phyloP scores from a whole-genome alignment of 2,113 vertebrate species.

The Lophochroa leadbeateri region DNA sequence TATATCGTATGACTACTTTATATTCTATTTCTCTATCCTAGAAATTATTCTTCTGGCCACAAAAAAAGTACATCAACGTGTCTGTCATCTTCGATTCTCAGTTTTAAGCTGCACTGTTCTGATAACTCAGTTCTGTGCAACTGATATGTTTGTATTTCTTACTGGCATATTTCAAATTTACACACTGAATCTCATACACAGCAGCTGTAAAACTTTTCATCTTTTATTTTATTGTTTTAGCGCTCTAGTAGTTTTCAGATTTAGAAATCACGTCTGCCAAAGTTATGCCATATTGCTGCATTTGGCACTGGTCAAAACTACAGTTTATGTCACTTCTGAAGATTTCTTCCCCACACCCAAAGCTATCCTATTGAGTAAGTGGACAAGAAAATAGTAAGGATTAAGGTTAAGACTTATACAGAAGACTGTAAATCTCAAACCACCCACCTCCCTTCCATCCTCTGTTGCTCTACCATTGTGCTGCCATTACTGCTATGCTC shows the following conservation, averaged over 20 bases:
- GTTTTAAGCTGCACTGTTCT: neutral
- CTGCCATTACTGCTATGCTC: neutral
- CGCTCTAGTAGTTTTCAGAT: neutral
- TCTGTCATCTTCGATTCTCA: neutral
- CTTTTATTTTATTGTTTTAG: neutral
- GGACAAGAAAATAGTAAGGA: neutral
- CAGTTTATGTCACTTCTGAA: neutral
- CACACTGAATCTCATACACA: neutral
- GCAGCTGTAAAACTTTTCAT: neutral
- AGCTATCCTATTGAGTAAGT: neutral
- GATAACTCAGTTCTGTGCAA: slow-evolving; percentile 4
- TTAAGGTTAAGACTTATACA: neutral
- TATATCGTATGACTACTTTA: neutral
- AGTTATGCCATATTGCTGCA: neutral
- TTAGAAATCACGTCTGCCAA: neutral
- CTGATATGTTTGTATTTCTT: neutral
- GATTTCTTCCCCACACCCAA: neutral
- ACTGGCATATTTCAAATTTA: neutral
- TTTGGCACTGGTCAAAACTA: neutral
- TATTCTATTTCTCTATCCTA: neutral
- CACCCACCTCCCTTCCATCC: neutral
- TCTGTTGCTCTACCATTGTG: neutral
- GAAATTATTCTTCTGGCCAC: neutral
- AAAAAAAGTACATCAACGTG: rapidly evolving
- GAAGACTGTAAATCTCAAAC: neutral